Conservation (phyloP, 2,797 vertebrate species). For the Borostomias antarcticus region DNA sequence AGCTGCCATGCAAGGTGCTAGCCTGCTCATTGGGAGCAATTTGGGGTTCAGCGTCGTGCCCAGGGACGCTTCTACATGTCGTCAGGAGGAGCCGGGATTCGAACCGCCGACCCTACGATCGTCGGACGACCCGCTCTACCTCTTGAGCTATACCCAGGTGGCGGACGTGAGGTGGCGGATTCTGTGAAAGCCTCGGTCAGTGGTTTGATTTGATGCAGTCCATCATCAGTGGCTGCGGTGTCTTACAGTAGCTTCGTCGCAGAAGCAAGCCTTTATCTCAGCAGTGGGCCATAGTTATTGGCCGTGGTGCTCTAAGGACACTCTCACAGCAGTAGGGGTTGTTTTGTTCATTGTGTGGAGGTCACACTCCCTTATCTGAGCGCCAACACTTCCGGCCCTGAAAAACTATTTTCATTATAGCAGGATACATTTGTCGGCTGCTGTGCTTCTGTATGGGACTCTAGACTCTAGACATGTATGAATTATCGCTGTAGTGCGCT, state of each 20-base stretch:
- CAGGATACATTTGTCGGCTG: slow-evolving; percentile 27
- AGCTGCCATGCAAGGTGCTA: too few relatives aligned
- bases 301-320: slow-evolving; percentile 8
- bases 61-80: too few relatives aligned
- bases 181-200: too few relatives aligned
- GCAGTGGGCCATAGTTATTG: not conserved
- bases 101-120: too few relatives aligned
- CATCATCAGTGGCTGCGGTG: not conserved
- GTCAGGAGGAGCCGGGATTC: too few relatives aligned
- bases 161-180: too few relatives aligned
- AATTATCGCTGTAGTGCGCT: slow-evolving; percentile 24
- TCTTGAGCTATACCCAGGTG: too few relatives aligned
- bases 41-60: too few relatives aligned
- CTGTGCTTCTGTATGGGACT: slow-evolving; percentile 23
- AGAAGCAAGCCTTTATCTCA: not conserved
- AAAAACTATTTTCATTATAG: slow-evolving; percentile 36
- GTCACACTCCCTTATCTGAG: slow-evolving; percentile 57
- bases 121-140: too few relatives aligned
- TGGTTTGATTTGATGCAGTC: not conserved
- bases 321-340: slow-evolving; percentile 43
- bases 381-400: slow-evolving; percentile 53
- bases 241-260: not conserved
- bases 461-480: slow-evolving; percentile 28
- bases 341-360: slow-evolving; percentile 48
- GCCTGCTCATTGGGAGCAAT: too few relatives aligned